A percentile compares a stretch with the other conserved stretches of the same genome.
phyloP scores from a whole-genome alignment of 2,888 invertebrate species.

The Odontocerum albicorne region DNA sequence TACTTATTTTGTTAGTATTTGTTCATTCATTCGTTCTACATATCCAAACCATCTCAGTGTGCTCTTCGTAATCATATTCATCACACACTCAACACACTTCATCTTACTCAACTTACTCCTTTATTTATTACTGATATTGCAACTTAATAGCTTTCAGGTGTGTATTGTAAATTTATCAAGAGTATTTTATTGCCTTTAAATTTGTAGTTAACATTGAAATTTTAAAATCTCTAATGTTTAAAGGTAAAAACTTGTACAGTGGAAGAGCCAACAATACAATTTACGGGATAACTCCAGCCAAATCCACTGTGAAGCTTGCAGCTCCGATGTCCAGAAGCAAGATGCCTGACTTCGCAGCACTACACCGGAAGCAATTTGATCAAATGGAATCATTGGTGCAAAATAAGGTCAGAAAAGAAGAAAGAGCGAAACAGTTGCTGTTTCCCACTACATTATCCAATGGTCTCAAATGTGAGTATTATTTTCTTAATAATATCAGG shows the following conservation, averaged over 20 bases:
- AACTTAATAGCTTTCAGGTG: too few relatives aligned
- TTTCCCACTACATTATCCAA: conserved; percentile 40
- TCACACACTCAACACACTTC: too few relatives aligned
- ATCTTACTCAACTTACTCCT: too few relatives aligned
- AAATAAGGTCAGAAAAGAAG: conserved; percentile 54
- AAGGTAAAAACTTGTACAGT: conserved; percentile 10
- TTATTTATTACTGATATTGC: too few relatives aligned
- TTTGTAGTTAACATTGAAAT: too few relatives aligned
- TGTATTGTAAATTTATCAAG: too few relatives aligned
- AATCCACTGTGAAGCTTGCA: conserved; percentile 38
- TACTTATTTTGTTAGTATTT: too few relatives aligned
- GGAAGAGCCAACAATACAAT: conserved; percentile 30
- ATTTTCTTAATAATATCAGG: not conserved
- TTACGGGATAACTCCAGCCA: conserved; percentile 33
- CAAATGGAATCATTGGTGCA: conserved; percentile 71
- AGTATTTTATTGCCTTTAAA: too few relatives aligned
- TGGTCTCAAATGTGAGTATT: conserved; percentile 19
- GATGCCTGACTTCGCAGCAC: conserved; percentile 69
- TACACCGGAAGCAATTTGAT: conserved; percentile 66
- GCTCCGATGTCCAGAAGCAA: conserved; percentile 48
- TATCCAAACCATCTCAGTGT: too few relatives aligned
- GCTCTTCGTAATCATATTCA: too few relatives aligned
- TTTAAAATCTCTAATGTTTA: too few relatives aligned
- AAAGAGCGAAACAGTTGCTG: conserved; percentile 49
- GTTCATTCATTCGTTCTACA: too few relatives aligned